Evolutionary conservation across 2,888 invertebrate species (phyloP).

Genomic region (Aspidapion aeneum): DNA sequence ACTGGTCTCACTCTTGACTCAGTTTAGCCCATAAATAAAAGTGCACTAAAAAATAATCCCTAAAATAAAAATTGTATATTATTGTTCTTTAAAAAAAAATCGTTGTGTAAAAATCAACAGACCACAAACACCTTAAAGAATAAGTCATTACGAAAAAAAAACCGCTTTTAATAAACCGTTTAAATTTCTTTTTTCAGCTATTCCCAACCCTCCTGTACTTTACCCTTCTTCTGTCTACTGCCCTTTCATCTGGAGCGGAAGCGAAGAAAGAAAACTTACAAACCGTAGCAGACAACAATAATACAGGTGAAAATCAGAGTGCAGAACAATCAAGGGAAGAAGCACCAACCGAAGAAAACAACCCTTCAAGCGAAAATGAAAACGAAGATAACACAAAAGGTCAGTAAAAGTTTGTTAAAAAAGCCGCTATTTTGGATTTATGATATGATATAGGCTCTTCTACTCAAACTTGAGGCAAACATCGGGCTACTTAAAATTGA

Average conservation of each 20-base stretch:
- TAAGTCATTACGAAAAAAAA: too few species aligned
- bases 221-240: neutral
- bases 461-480: too few species aligned
- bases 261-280: neutral
- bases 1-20: too few species aligned
- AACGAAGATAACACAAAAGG: too few species aligned
- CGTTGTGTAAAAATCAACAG: neutral
- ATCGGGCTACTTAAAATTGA: too few species aligned
- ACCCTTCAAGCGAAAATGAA: neutral
- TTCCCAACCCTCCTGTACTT: neutral
- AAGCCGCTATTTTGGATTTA: too few species aligned
- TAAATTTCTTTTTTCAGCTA: neutral
- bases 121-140: neutral
- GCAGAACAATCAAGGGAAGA: neutral
- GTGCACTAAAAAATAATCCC: too few species aligned
- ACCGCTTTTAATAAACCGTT: neutral
- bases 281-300: neutral
- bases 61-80: too few species aligned
- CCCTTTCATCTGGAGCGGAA: neutral
- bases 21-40: too few species aligned
- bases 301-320: neutral
- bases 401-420: too few species aligned
- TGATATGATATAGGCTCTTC: too few species aligned
- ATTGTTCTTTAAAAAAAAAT: too few species aligned
- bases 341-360: neutral